A percentile compares a stretch with the other conserved stretches of the same genome.
Evolutionary conservation across 2,888 invertebrate genomes (phyloP).

Genomic region (Ditula angustiorana): DNA sequence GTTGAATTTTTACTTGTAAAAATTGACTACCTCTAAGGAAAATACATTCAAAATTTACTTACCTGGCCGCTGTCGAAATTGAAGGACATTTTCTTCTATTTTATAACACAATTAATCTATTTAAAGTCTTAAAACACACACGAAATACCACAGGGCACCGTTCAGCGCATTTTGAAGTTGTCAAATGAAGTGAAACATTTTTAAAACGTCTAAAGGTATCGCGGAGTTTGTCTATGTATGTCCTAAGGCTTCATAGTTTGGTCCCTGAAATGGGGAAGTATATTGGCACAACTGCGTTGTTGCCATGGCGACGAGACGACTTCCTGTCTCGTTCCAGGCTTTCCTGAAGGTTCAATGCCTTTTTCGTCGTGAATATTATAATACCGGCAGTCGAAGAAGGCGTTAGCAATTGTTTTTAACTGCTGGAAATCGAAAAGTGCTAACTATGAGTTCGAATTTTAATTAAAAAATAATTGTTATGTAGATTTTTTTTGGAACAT

Average conservation of each 20-base stretch:
- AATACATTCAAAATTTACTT: conserved; percentile 46
- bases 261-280: conserved; percentile 59
- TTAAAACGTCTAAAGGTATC: not conserved
- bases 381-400: not conserved
- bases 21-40: not conserved
- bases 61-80: conserved; percentile 81
- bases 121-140: conserved; percentile 49
- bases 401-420: not conserved
- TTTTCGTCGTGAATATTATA: not conserved
- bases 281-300: conserved; percentile 78
- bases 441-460: too few species aligned
- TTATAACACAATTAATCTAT: conserved; percentile 44
- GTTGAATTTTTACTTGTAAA: not conserved
- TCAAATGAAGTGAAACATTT: conserved; percentile 42
- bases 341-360: conserved; percentile 39
- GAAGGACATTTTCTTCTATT: conserved; percentile 63
- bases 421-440: too few species aligned
- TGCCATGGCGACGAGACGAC: conserved; percentile 59
- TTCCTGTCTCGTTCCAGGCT: conserved; percentile 43
- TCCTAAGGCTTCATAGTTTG: conserved; percentile 47
- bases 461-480: too few species aligned
- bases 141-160: conserved; percentile 59
- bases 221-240: conserved; percentile 45
- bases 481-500: too few species aligned
- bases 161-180: conserved; percentile 42